Percentiles rank a stretch among this genome's conserved stretches.
Evolutionary conservation across 1,140 invertebrate species (phyloP).

Genomic region (Neuroterus valhalla): DNA sequence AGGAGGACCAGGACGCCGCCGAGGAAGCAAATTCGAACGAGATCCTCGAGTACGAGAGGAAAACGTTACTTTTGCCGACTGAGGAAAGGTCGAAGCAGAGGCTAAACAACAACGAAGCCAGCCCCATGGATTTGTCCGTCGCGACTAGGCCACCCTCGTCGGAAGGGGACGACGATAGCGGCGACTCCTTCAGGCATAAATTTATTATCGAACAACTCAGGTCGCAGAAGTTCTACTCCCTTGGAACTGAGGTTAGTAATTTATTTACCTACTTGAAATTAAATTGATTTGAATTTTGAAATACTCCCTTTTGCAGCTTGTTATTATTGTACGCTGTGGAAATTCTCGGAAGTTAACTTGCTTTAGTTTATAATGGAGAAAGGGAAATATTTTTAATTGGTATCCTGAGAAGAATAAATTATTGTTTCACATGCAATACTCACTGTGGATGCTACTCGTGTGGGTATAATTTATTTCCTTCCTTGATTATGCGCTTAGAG

Average conservation of each 20-base stretch:
- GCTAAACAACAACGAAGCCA: constrained; percentile 72
- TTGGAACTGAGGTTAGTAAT: constrained; percentile 65
- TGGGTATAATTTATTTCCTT: no score
- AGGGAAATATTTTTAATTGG: no score
- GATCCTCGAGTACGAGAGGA: constrained; percentile 68
- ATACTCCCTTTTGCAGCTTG: constrained; percentile 10
- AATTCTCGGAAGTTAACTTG: constrained; percentile 13
- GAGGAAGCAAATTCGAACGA: constrained; percentile 64
- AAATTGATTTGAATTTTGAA: constrained; percentile 26
- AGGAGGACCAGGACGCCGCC: constrained; percentile 59
- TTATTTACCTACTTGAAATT: constrained; percentile 23
- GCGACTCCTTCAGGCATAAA: constrained; percentile 71
- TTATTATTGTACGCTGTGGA: constrained; percentile 22
- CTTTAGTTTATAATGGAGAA: not conserved
- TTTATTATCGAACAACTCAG: constrained; percentile 71
- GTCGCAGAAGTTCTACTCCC: constrained; percentile 70
- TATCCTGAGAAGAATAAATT: no score
- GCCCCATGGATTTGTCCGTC: constrained; percentile 72
- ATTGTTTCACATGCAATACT: no score
- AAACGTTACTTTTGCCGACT: constrained; percentile 59
- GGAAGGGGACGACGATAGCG: constrained; percentile 66
- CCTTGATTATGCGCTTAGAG: no score
- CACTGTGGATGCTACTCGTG: no score
- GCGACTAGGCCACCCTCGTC: constrained; percentile 70
- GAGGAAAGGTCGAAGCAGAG: constrained; percentile 68